Evolutionary conservation across 1,140 invertebrate species (phyloP), one percentile per base, ranked within the genome.

Genomic region (Drosophila takahashii): DNA sequence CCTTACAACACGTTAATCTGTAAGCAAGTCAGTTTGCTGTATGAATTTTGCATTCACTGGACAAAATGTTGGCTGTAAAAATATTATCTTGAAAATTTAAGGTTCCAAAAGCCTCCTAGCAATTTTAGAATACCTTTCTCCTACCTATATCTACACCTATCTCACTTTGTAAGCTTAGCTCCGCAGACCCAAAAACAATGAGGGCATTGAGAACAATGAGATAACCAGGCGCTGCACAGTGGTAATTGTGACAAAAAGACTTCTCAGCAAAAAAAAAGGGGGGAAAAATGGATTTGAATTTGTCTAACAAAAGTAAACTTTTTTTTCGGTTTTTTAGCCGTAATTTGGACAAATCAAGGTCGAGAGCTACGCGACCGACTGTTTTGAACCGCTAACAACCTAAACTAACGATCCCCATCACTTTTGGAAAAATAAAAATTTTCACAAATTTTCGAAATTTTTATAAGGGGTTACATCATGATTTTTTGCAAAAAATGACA

Each of bases 141-240:
- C 26, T n/a, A 27, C 15, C 13, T 5, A 6, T 47, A 9, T 6
- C 48, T 22, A 13, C 42, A 47, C 62, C 58, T 48, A 62, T 64
- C 67, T 51, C 36, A 64, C 64, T 50, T 48, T 71, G 51, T 71
- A 56, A 64, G 67, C 37, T 60, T 52, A 64, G 18, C 58, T 22
- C 9, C 29, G 41, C 15, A 10, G 22, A 39, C 45, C 45, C 16
- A 39, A 26, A 13, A 47, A 27, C 44, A 26, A 42, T 41, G 22
- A n/a, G 44, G 11, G 22, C 47, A 36, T 22, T 10, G 22, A 72
- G 47, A 67, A 67, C 32, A 45, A 51, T 29, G 37, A 10, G 16
- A 11, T 9, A 44, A 11, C 16, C 10, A 9, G n/a, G 22, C 1
- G 15, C 15, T 4, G 41, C 4, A 45, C 44, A 45, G 11, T 45